Evolutionary conservation across 2,797 vertebrate genomes (phyloP).

Genomic region (Chaunax sp.): DNA sequence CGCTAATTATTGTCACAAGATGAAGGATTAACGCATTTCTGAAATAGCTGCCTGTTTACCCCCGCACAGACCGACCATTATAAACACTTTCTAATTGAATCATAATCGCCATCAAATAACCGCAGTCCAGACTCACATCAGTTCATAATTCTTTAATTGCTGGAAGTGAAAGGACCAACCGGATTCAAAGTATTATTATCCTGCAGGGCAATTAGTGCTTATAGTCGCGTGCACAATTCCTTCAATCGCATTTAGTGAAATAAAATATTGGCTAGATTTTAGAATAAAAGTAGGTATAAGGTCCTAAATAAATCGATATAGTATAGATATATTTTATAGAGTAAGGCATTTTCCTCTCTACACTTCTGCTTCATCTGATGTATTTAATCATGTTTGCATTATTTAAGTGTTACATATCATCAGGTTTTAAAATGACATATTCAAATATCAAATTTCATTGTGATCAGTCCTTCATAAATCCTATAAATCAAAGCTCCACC

Average conservation of each 20-base stretch:
- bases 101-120: constrained; percentile 98
- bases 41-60: constrained; percentile 99
- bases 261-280: background rate
- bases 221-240: constrained; percentile 26
- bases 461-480: background rate
- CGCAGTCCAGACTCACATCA: constrained; percentile 87
- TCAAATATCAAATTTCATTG: too few relatives aligned
- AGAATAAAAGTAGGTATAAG: constrained; percentile 20
- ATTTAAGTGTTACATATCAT: too few relatives aligned
- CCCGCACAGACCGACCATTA: constrained; percentile 87
- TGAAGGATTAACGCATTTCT: constrained; percentile 99
- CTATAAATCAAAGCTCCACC: background rate
- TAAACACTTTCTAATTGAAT: constrained; percentile 99
- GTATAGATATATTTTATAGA: too few relatives aligned
- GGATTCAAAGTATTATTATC: constrained; percentile 60
- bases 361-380: background rate
- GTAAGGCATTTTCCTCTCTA: too few relatives aligned
- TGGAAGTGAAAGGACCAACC: constrained; percentile 68
- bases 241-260: constrained; percentile 45
- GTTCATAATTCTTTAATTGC: constrained; percentile 94
- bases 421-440: too few relatives aligned
- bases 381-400: background rate
- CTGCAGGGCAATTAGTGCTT: constrained; percentile 42
- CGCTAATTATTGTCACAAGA: constrained; percentile 99
- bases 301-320: too few relatives aligned